Evolutionary conservation across 2,113 vertebrate genomes (phyloP), one percentile per base, ranked within the genome.

Genomic region (Heterocephalus glaber): DNA sequence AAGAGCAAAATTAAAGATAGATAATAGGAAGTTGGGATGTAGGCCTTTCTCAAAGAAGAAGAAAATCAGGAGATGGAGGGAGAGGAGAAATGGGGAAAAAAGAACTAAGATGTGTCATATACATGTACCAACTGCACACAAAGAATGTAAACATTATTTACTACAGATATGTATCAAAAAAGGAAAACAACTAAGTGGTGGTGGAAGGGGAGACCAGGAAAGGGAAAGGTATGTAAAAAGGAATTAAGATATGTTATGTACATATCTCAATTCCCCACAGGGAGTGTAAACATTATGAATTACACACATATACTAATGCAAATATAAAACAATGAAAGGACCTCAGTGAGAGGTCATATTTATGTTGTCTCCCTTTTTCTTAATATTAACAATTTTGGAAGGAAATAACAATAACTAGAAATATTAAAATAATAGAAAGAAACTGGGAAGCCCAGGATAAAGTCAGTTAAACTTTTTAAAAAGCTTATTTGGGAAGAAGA

Each of bases 291-390:
- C 24, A 44, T 26, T 26, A 41, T 44, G 70, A 41, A 24, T 4
- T 41, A 5, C 20, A 44, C 10, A 72, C 20, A 72, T 72, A 19
- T 72, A 72, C 38, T 26, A 24, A 41, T 72, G 38, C 41, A 41
- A 72, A 72, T 44, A 44, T 72, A 17, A 26, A 12, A 68, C 9
- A 88, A 22, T 77, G 35, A 94, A 84, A 26, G 54, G 4, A 17
- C 70, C 30, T 81, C 28, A 44, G 4, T 58, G 28, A 82, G 8
- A 30, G 13, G 0, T 56, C 63, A 41, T 68, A 60, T 44, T 44
- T 95, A 70, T n/a, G 41, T 74, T 93, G 10, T 95, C 12, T 89
- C 14, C 20, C n/a, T 74, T 89, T n/a, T 95, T 28, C 56, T 56
- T 49, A 85, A 33, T 68, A 83, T 95, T 41, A 56, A 66, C 22